Evolutionary conservation across 2,797 vertebrate species (phyloP).

Genomic region (Sylvia borin): DNA sequence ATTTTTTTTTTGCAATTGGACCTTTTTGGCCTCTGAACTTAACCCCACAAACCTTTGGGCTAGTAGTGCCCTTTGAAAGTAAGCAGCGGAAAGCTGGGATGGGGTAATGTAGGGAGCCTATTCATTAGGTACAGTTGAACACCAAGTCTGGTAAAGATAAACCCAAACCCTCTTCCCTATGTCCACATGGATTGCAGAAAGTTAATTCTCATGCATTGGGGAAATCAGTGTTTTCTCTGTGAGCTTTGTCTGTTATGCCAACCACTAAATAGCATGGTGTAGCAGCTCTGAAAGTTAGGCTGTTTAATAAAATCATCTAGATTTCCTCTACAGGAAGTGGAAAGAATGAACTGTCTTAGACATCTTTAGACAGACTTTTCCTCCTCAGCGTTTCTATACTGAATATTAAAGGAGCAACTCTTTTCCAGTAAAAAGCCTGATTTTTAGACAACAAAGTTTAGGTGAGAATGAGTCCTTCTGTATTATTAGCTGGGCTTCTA

Average conservation of each 20-base stretch:
- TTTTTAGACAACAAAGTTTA: not conserved
- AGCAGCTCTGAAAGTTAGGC: not conserved
- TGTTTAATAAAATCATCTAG: conserved; percentile 7
- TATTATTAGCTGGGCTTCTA: not conserved
- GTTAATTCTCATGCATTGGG: not conserved
- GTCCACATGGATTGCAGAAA: not conserved
- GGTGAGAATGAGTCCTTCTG: not conserved
- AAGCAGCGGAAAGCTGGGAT: not conserved
- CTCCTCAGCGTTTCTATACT: not conserved
- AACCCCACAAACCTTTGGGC: not conserved
- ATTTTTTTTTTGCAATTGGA: not conserved
- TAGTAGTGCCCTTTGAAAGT: not conserved
- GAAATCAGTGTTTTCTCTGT: not conserved
- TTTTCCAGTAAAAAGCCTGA: not conserved
- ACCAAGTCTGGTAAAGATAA: not conserved
- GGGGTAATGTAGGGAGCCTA: not conserved
- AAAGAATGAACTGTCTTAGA: conserved; percentile 6
- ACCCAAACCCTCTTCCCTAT: not conserved
- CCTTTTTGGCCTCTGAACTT: not conserved
- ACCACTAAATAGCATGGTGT: not conserved
- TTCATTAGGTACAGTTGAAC: not conserved
- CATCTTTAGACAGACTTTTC: not conserved
- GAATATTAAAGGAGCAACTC: not conserved
- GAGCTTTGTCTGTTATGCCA: not conserved
- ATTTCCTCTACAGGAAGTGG: not conserved